Percentiles rank a stretch among this genome's conserved stretches.
Evolutionary conservation across 2,888 invertebrate genomes (phyloP).

Genomic region (Diadromus collaris): DNA sequence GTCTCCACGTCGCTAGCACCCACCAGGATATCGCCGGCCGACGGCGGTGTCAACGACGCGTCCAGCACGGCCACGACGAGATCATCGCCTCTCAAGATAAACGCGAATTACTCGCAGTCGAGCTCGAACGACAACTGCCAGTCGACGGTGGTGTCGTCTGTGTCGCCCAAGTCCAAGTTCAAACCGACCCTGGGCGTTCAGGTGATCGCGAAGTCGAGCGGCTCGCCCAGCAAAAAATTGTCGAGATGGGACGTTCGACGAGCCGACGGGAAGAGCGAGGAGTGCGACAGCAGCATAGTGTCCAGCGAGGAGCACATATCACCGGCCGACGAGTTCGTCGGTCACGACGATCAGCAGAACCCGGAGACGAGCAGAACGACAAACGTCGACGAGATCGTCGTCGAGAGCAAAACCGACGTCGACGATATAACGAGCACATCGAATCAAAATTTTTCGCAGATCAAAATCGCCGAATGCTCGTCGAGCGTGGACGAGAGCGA

Average conservation of each 20-base stretch:
- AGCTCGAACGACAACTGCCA: constrained; percentile 61
- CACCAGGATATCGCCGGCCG: constrained; percentile 65
- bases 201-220: constrained; percentile 71
- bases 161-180: constrained; percentile 71
- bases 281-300: constrained; percentile 73
- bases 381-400: constrained; percentile 43
- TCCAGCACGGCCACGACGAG: constrained; percentile 68
- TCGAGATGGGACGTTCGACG: constrained; percentile 81
- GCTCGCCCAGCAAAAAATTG: constrained; percentile 72
- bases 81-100: constrained; percentile 63
- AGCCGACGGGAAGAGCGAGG: constrained; percentile 69
- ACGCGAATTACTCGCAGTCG: constrained; percentile 64
- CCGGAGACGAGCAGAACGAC: constrained; percentile 43
- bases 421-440: constrained; percentile 64
- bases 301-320: constrained; percentile 76
- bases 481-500: constrained; percentile 29
- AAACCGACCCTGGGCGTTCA: constrained; percentile 78
- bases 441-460: constrained; percentile 50
- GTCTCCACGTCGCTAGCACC: constrained; percentile 64
- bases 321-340: constrained; percentile 62
- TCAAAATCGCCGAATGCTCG: constrained; percentile 49
- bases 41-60: constrained; percentile 67
- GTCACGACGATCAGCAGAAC: constrained; percentile 51
- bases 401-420: constrained; percentile 49
- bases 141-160: constrained; percentile 52